Evolutionary conservation across 2,113 vertebrate species (phyloP).

Genomic region (Eptesicus fuscus): DNA sequence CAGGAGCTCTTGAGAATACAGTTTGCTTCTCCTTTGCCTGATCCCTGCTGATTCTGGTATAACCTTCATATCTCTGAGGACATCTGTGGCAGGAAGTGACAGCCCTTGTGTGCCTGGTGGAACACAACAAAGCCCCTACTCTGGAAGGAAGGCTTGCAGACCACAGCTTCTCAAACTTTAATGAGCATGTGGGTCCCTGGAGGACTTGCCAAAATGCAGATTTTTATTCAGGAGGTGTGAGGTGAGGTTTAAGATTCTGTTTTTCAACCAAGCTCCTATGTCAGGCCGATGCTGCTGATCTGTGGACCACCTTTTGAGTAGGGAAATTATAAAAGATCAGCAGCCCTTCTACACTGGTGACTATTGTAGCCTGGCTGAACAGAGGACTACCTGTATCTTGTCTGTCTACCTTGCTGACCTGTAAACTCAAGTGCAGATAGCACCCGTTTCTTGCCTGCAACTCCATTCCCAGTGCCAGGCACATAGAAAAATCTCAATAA

Average conservation of each 20-base stretch:
- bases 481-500: background rate
- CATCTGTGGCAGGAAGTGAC: slow-evolving; percentile 30
- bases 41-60: slow-evolving; percentile 28
- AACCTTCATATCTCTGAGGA: slow-evolving; percentile 45
- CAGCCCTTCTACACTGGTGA: too few species aligned
- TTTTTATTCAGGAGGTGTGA: background rate
- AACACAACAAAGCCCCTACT: background rate
- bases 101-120: background rate
- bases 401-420: background rate
- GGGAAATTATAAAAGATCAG: background rate
- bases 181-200: background rate
- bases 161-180: background rate
- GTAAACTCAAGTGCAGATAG: background rate
- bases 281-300: background rate
- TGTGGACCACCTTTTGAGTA: background rate
- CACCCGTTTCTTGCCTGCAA: background rate
- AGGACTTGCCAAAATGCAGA: background rate
- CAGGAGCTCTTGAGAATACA: slow-evolving; percentile 63
- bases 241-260: background rate
- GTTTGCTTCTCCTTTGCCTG: slow-evolving; percentile 45
- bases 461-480: background rate
- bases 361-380: background rate
- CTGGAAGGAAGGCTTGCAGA: background rate
- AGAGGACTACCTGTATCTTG: too few species aligned
- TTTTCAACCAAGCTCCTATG: background rate